Conservation (phyloP, 2,113 vertebrate genomes). For the Pelecanoides urinatrix region DNA sequence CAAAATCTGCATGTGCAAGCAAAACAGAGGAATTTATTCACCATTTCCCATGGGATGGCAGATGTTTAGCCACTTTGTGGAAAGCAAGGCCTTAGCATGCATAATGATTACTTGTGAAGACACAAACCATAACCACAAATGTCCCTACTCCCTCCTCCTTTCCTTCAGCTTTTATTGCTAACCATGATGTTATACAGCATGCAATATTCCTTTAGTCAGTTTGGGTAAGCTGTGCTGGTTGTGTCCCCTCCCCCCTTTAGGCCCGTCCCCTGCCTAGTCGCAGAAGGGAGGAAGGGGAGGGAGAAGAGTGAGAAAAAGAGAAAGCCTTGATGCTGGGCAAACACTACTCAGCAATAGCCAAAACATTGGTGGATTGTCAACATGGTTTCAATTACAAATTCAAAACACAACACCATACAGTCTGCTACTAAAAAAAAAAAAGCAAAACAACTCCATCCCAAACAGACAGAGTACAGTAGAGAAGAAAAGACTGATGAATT, state of each 20-base stretch:
- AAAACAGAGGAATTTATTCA: neutral
- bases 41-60: neutral
- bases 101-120: neutral
- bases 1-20: neutral
- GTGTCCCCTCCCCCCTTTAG: neutral
- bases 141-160: neutral
- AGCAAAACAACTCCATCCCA: neutral
- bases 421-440: neutral
- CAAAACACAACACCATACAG: neutral
- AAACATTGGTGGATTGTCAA: neutral
- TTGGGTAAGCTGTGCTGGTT: neutral
- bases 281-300: neutral
- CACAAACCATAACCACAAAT: neutral
- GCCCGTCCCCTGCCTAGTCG: neutral
- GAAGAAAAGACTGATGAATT: neutral
- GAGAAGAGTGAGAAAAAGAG: neutral
- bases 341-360: neutral
- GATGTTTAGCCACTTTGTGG: neutral
- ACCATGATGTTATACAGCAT: neutral
- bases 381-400: neutral
- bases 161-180: neutral
- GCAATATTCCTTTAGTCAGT: neutral
- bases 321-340: neutral
- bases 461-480: neutral
- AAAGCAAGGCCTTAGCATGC: neutral